Conservation (phyloP, 2,113 vertebrate species). For the Gallinago undulata region DNA sequence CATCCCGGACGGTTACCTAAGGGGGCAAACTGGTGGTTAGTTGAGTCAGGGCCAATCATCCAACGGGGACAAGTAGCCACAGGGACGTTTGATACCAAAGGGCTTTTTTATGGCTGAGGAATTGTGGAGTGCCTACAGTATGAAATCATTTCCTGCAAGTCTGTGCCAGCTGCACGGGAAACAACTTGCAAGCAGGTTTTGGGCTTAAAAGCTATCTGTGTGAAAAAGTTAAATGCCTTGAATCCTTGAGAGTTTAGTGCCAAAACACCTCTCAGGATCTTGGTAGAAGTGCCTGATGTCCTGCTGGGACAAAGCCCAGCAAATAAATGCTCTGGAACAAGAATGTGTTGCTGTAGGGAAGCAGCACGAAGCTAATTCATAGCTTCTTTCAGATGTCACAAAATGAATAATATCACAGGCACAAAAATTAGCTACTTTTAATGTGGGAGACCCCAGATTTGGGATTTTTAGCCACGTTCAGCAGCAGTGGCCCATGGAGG, state of each 20-base stretch:
- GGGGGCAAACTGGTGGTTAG: neutral
- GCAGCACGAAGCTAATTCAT: neutral
- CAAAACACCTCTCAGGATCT: neutral
- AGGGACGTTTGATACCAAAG: neutral
- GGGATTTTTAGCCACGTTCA: neutral
- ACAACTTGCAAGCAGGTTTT: neutral
- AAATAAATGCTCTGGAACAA: neutral
- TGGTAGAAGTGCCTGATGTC: neutral
- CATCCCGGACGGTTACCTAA: neutral
- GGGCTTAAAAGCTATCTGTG: neutral
- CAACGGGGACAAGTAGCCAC: neutral
- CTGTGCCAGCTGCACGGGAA: neutral
- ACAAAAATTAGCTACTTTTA: neutral
- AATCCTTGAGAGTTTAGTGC: neutral
- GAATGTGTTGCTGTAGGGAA: neutral
- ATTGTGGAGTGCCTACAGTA: neutral
- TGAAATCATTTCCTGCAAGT: neutral
- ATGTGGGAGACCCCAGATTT: neutral
- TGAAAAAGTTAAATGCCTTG: neutral
- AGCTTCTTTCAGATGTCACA: neutral
- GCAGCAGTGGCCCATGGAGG: neutral
- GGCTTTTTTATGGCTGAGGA: neutral
- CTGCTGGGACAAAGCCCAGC: neutral
- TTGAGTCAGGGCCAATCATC: accelerated
- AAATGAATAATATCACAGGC: neutral